phyloP scores from a whole-genome alignment of 2,888 invertebrate genomes.

The Zhengitettix transpicula region DNA sequence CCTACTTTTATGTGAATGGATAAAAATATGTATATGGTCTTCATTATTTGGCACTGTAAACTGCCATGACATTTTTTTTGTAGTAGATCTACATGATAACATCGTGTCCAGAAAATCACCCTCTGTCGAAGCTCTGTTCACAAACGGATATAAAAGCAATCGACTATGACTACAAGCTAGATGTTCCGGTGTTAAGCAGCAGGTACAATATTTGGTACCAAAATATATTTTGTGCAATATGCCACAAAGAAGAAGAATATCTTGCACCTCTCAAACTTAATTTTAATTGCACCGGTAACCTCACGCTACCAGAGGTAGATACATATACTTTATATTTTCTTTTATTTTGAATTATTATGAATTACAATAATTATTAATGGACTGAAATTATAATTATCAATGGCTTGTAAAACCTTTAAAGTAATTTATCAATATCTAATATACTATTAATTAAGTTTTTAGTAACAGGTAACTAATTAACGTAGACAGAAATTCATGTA shows the following conservation, averaged over 20 bases:
- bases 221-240: constrained; percentile 19
- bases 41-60: too few species aligned
- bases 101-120: constrained; percentile 2
- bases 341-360: too few species aligned
- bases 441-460: too few species aligned
- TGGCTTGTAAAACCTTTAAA: too few species aligned
- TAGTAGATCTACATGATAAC: constrained; percentile 3
- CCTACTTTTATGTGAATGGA: too few species aligned
- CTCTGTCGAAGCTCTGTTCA: neutral
- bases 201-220: constrained; percentile 15
- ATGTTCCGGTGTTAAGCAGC: constrained; percentile 17
- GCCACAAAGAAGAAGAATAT: constrained; percentile 14
- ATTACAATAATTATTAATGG: too few species aligned
- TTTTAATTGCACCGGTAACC: neutral
- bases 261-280: constrained; percentile 4
- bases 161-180: constrained; percentile 14
- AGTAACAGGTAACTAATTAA: too few species aligned
- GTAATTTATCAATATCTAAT: too few species aligned
- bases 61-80: neutral
- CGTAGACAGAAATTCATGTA: too few species aligned
- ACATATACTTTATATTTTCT: neutral
- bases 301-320: neutral
- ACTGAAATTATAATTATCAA: too few species aligned
- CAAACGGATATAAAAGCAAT: neutral
- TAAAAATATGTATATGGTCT: too few species aligned